Evolutionary conservation across 2,888 invertebrate species (phyloP), one percentile per base, ranked within the genome.

Genomic region (Hypolimnas misippus): DNA sequence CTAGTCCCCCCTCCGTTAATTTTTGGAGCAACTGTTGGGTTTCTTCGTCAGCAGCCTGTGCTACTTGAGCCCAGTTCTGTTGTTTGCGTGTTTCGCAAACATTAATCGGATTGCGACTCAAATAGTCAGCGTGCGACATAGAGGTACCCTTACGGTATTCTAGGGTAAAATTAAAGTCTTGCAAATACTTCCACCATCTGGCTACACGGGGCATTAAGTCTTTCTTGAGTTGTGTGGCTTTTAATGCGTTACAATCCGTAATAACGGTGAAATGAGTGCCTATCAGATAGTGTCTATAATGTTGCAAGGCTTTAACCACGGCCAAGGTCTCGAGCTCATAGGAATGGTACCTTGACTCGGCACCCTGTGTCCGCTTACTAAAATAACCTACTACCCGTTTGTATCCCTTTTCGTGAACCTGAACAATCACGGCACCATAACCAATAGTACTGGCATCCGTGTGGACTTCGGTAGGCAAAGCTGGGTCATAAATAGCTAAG

Each of bases 161-260:
- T 6, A 73, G 44, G 0, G 40, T 21, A 35, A 71, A 71, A 12
- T 69, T 10, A 14, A 64, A 71, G 17, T 74, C 71, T 46, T 77
- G 75, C 29, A 76, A 6, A 6, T 62, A 57, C 8, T 5, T 33
- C 33, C 33, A 33, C 33, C 33, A 33, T 6, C 33, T 6, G 8
- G 33, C 33, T 10, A 33, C 33, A 8, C 33, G 7, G 8, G 33
- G 33, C 33, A 33, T 6, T 6, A 33, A 10, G 10, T 33, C 33
- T 10, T 33, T 33, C 7, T 33, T 33, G 10, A 6, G 33, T 8
- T 33, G 33, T 10, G 33, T 33, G 7, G 10, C 8, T 21, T 74
- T 75, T 3, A 81, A 46, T 0, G 77, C 71, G 25, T 68, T 68
- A 10, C 33, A 82, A 53, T 86, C 82, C 2, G 76, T 78, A 5